Conservation (phyloP, 2,797 vertebrate species). For the Atherinosoma microstoma region DNA sequence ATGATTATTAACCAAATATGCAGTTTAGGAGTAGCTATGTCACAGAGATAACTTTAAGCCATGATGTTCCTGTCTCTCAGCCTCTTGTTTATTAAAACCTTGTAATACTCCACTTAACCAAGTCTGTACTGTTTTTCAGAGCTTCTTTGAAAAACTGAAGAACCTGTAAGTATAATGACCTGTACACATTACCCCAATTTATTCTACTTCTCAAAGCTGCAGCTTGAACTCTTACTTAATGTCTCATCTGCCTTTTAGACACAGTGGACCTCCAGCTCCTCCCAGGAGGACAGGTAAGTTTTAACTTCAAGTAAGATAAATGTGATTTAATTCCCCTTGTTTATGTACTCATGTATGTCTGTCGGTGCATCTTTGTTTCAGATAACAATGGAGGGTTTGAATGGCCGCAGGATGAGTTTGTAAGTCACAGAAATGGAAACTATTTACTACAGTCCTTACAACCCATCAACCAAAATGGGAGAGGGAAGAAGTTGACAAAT, state of each 20-base stretch:
- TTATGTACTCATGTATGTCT: background rate
- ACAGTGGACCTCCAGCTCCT: constrained; percentile 75
- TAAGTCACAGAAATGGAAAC: constrained; percentile 65
- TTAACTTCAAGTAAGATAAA: background rate
- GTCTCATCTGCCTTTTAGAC: constrained; percentile 39
- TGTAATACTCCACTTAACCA: background rate
- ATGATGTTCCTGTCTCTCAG: background rate
- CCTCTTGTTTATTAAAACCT: background rate
- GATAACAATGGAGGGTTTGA: constrained; percentile 61
- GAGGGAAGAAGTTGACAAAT: background rate
- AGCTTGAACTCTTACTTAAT: background rate
- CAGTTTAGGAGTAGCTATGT: background rate
- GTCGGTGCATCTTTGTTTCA: constrained; percentile 43
- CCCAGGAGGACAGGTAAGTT: constrained; percentile 79
- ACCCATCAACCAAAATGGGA: background rate
- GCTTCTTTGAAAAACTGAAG: constrained; percentile 82
- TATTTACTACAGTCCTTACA: background rate
- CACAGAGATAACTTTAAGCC: background rate
- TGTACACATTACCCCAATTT: background rate
- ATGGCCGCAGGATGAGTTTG: constrained; percentile 82
- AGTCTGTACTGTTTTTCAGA: constrained; percentile 71
- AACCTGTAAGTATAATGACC: constrained; percentile 74
- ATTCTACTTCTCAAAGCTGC: background rate
- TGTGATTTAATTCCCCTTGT: background rate
- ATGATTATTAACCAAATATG: constrained; percentile 22